phyloP scores from a whole-genome alignment of 2,113 vertebrate genomes.

The Delphinapterus leucas region DNA sequence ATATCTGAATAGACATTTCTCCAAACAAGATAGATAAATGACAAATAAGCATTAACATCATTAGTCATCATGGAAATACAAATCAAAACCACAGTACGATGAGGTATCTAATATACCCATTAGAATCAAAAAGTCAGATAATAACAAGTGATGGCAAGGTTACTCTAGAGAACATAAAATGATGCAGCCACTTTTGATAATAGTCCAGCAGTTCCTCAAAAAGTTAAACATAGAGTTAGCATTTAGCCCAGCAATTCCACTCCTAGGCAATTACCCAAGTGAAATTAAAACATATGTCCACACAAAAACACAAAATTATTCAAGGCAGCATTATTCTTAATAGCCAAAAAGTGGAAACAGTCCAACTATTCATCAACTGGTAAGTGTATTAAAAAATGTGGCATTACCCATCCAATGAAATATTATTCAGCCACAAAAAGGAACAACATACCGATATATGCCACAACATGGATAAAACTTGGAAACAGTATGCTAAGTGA shows the following conservation, averaged over 20 bases:
- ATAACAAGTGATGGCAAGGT: neutral
- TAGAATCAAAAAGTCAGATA: neutral
- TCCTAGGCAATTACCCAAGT: neutral
- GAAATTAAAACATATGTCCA: neutral
- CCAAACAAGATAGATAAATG: neutral
- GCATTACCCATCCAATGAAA: neutral
- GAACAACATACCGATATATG: neutral
- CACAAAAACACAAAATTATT: neutral
- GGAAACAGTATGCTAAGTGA: neutral
- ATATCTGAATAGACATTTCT: neutral
- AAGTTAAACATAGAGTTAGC: conserved; percentile 13
- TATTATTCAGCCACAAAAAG: neutral
- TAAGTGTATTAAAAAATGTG: neutral
- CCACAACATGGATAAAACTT: neutral
- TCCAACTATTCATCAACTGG: neutral
- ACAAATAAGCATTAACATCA: neutral
- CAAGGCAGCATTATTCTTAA: neutral
- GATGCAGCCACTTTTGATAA: neutral
- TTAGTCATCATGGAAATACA: neutral
- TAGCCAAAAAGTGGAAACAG: neutral
- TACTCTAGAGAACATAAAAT: neutral
- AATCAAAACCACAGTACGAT: neutral
- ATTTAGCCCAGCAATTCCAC: neutral
- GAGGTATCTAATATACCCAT: neutral
- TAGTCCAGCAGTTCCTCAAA: neutral